These are phyloP conservation scores for Phyllotreta striolata DNA, from an alignment of 2,888 invertebrate species.

Conservation along the genomic window DNA sequence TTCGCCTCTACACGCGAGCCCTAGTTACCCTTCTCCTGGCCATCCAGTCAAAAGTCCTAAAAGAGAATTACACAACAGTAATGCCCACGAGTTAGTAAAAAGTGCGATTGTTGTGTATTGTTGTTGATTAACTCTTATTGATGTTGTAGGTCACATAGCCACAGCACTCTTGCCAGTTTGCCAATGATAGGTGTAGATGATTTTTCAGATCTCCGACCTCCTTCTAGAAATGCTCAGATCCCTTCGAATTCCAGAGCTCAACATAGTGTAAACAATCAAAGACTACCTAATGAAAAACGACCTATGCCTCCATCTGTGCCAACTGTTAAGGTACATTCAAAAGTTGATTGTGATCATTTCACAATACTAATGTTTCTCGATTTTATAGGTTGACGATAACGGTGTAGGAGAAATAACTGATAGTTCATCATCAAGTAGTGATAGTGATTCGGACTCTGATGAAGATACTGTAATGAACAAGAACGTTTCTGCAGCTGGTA, in stretches of 20 bases:
- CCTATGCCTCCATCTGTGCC: constrained; percentile 41
- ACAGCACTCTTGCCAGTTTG: constrained; percentile 73
- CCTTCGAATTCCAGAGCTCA: constrained; percentile 26
- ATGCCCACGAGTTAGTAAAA: constrained; percentile 41
- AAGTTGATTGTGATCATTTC: background rate
- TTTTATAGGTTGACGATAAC: constrained; percentile 47
- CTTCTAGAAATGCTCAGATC: constrained; percentile 32
- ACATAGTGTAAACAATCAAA: constrained; percentile 27
- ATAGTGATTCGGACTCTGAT: constrained; percentile 59
- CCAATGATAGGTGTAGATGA: constrained; percentile 80
- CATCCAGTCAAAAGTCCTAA: constrained; percentile 56
- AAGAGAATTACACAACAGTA: constrained; percentile 55
- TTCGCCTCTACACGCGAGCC: constrained; percentile 69
- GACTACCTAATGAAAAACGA: constrained; percentile 44
- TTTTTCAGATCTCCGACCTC: constrained; percentile 52
- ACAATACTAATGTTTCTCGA: background rate
- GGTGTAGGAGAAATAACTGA: constrained; percentile 60
- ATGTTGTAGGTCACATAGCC: constrained; percentile 60
- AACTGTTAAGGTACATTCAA: constrained; percentile 22
- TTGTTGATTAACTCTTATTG: constrained; percentile 3
- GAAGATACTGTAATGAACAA: constrained; percentile 37
- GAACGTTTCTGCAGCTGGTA: constrained; percentile 38
- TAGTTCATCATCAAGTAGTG: constrained; percentile 53
- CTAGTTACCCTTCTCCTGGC: constrained; percentile 57
- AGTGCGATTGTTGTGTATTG: background rate